Conservation (phyloP, 2,113 vertebrate genomes). For the Phyllostomus discolor region DNA sequence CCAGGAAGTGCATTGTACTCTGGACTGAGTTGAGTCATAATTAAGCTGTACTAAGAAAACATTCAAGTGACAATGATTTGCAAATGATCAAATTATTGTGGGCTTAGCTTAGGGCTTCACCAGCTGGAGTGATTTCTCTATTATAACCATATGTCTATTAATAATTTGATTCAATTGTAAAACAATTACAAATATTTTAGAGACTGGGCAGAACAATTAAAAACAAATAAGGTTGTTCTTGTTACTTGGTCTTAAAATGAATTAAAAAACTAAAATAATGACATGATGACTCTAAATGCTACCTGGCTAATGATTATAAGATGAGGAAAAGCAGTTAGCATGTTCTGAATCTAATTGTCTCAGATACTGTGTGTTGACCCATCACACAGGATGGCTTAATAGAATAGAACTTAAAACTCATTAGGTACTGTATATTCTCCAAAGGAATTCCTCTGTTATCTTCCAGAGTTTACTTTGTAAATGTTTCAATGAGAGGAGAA, state of each 20-base stretch:
- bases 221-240: slow-evolving; percentile 51
- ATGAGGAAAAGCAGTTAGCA: not conserved
- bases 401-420: not conserved
- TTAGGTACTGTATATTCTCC: not conserved
- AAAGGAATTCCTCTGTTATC: not conserved
- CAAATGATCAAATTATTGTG: slow-evolving; percentile 76
- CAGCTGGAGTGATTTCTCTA: slow-evolving; percentile 73
- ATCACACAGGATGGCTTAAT: not conserved
- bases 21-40: slow-evolving; percentile 73
- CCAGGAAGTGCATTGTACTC: slow-evolving; percentile 71
- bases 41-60: slow-evolving; percentile 78
- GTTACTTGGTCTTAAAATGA: slow-evolving; percentile 41
- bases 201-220: slow-evolving; percentile 52
- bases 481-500: not conserved
- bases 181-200: slow-evolving; percentile 57
- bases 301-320: not conserved
- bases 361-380: not conserved
- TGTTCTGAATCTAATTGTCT: slow-evolving; percentile 5
- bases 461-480: not conserved
- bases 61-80: slow-evolving; percentile 75
- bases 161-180: slow-evolving; percentile 68
- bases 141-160: slow-evolving; percentile 75
- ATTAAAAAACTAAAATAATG: slow-evolving; percentile 40
- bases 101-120: slow-evolving; percentile 73
- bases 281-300: slow-evolving; percentile 27